These are phyloP conservation scores for Dynastes maya DNA, from an alignment of 2,888 invertebrate species.

Conservation along the genomic window DNA sequence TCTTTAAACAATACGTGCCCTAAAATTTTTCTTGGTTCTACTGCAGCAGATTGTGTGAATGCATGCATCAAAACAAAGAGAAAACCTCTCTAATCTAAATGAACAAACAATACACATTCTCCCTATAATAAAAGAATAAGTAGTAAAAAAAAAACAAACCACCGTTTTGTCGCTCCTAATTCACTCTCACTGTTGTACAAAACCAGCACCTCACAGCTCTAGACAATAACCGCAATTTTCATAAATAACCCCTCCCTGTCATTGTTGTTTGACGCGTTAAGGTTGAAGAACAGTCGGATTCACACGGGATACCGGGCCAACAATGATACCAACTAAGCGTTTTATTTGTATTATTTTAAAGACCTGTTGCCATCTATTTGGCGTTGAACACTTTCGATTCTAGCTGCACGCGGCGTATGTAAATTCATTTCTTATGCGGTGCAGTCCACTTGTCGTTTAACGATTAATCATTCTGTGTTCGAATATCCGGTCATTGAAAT, in stretches of 20 bases:
- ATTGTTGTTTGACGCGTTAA: constrained; percentile 56
- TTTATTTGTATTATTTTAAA: constrained; percentile 51
- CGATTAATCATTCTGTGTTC: constrained; percentile 25
- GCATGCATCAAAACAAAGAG: too few species aligned
- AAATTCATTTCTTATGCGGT: constrained; percentile 19
- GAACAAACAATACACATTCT: constrained; percentile 3
- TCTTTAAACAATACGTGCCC: too few species aligned
- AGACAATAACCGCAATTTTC: constrained; percentile 56
- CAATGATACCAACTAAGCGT: constrained; percentile 51
- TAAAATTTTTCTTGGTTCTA: too few species aligned
- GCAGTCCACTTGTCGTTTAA: constrained; percentile 8
- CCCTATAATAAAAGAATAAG: not conserved
- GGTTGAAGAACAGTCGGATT: constrained; percentile 54
- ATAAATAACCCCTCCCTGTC: constrained; percentile 57
- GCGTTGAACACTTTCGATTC: constrained; percentile 44
- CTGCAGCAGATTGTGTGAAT: too few species aligned
- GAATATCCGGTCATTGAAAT: constrained; percentile 24
- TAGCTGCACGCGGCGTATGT: constrained; percentile 13
- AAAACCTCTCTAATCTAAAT: not conserved
- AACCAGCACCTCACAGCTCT: constrained; percentile 48
- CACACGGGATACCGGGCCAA: constrained; percentile 53
- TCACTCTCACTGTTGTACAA: constrained; percentile 45
- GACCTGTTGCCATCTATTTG: constrained; percentile 52
- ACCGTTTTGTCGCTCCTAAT: constrained; percentile 46
- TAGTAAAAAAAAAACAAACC: not conserved